Percentiles rank a stretch among this genome's conserved stretches.
Conservation (phyloP, 2,113 vertebrate species). For the Apistogramma diplotaenia region DNA sequence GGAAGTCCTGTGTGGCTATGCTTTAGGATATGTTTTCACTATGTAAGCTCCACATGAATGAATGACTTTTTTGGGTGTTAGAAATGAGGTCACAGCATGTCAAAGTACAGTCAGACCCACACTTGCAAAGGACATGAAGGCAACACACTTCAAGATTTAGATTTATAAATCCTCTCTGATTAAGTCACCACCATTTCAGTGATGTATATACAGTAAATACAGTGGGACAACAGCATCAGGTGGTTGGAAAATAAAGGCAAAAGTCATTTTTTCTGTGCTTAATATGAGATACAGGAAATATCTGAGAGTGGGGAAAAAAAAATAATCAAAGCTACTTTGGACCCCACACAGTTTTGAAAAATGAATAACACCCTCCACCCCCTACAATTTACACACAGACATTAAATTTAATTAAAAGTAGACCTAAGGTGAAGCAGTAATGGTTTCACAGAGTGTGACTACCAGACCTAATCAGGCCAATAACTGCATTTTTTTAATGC, state of each 20-base stretch:
- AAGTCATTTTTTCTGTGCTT: conserved; percentile 2
- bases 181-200: conserved; percentile 45
- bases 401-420: conserved; percentile 55
- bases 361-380: neutral
- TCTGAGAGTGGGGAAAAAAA: neutral
- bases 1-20: neutral
- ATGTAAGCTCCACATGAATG: neutral
- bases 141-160: neutral
- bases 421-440: conserved; percentile 44
- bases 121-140: too few relatives aligned
- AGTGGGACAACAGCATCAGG: conserved; percentile 45
- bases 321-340: neutral
- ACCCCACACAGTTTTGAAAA: conserved; percentile 1
- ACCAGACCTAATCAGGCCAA: conserved; percentile 45
- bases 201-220: neutral
- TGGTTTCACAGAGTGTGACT: conserved; percentile 29
- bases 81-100: neutral
- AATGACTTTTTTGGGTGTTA: too few relatives aligned
- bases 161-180: conserved; percentile 49
- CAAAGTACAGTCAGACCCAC: neutral
- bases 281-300: conserved; percentile 21
- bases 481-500: conserved; percentile 15
- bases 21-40: neutral
- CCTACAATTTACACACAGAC: conserved; percentile 16
- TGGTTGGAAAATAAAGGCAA: neutral